Percentiles rank a stretch among this genome's conserved stretches.
Conservation (phyloP, 1,140 invertebrate genomes). For the Drosophila murphyi region DNA sequence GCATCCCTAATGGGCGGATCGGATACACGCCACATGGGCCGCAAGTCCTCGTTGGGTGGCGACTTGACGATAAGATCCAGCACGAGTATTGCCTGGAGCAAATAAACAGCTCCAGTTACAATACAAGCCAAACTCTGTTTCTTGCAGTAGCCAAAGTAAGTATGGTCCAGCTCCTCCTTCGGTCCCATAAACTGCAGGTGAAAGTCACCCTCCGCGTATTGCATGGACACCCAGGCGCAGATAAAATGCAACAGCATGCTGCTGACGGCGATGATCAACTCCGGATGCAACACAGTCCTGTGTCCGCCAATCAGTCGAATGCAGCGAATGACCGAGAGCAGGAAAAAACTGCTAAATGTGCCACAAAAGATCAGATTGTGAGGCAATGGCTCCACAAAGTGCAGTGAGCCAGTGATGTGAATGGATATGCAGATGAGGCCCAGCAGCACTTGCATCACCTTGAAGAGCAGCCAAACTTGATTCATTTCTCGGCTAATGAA, state of each 20-base stretch:
- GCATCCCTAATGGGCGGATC: slow-evolving; percentile 2
- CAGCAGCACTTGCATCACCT: background rate
- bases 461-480: slow-evolving; percentile 43
- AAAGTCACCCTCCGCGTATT: slow-evolving; percentile 37
- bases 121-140: slow-evolving; percentile 14
- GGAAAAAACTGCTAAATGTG: slow-evolving; percentile 25
- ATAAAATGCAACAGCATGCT: slow-evolving; percentile 22
- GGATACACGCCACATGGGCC: background rate
- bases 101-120: background rate
- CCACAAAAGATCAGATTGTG: slow-evolving; percentile 40
- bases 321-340: background rate
- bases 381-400: slow-evolving; percentile 14
- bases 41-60: slow-evolving; percentile 3
- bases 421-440: background rate
- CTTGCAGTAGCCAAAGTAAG: slow-evolving; percentile 27
- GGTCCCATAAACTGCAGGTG: slow-evolving; percentile 42
- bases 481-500: slow-evolving; percentile 30
- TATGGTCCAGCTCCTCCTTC: slow-evolving; percentile 15
- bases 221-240: slow-evolving; percentile 16
- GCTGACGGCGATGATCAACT: background rate
- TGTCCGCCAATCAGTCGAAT: background rate
- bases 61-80: slow-evolving; percentile 34
- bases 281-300: slow-evolving; percentile 14
- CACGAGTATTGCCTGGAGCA: slow-evolving; percentile 18
- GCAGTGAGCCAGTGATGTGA: slow-evolving; percentile 10